A percentile compares a stretch with the other conserved stretches of the same genome.
Evolutionary conservation across 1,140 invertebrate species (phyloP).

Genomic region (Wasmannia auropunctata): DNA sequence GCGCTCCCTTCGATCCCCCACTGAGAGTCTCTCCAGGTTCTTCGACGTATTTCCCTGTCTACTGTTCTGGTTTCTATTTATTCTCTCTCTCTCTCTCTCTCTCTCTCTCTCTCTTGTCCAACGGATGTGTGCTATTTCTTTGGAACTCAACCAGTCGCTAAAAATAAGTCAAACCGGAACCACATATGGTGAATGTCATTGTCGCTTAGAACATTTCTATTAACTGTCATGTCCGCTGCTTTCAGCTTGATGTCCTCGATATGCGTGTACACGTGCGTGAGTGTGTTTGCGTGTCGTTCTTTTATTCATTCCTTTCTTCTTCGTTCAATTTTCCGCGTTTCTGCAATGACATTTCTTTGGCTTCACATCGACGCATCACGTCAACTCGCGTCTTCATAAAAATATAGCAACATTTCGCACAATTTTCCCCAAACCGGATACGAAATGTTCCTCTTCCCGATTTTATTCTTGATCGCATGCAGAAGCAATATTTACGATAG

Average conservation of each 20-base stretch:
- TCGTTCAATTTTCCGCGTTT: conserved; percentile 34
- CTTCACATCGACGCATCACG: conserved; percentile 13
- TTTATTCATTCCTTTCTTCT: conserved; percentile 9
- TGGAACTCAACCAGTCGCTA: background rate
- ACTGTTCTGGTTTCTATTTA: background rate
- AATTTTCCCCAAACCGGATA: background rate
- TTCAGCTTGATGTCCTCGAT: background rate
- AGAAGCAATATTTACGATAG: background rate
- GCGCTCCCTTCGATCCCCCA: background rate
- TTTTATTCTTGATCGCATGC: background rate
- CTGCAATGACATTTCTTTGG: conserved; percentile 35
- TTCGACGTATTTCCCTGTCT: background rate
- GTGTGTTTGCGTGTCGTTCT: background rate
- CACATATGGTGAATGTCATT: conserved; percentile 2
- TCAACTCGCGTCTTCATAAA: conserved; percentile 25
- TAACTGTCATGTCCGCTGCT: conserved; percentile 15
- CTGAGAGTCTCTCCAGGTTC: background rate
- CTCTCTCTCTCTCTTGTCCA: background rate
- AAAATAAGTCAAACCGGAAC: background rate
- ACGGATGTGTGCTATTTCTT: conserved; percentile 19
- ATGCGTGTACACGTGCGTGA: background rate
- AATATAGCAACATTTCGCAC: background rate
- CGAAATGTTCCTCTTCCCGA: background rate
- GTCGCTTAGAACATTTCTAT: conserved; percentile 21
- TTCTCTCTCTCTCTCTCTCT: no score